Conservation (phyloP, 2,888 invertebrate genomes). For the Tetropium fuscum region DNA sequence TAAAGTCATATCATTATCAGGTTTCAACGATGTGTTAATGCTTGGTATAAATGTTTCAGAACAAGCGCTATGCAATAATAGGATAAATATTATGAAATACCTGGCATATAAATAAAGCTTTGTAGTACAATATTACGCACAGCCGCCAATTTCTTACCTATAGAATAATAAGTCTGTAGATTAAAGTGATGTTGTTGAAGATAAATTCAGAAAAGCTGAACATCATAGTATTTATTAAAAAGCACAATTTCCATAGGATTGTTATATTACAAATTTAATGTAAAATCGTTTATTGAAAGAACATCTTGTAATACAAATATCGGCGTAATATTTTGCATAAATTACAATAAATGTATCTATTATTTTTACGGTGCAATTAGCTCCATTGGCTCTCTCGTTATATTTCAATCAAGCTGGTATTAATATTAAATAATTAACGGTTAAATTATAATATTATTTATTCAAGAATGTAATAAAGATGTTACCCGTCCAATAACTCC, state of each 20-base stretch:
- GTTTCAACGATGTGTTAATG: conserved; percentile 41
- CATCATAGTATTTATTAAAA: too few relatives aligned
- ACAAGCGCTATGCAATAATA: conserved; percentile 36
- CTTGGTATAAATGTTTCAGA: conserved; percentile 33
- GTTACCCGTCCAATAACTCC: conserved; percentile 11
- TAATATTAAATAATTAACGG: conserved; percentile 10
- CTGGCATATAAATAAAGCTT: conserved; percentile 36
- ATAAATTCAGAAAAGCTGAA: too few relatives aligned
- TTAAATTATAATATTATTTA: conserved; percentile 12
- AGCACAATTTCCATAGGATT: too few relatives aligned
- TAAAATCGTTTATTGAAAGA: too few relatives aligned
- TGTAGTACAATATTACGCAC: conserved; percentile 34
- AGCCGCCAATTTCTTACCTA: conserved; percentile 39
- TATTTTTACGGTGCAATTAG: too few relatives aligned
- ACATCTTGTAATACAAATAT: too few relatives aligned
- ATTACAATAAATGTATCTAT: too few relatives aligned
- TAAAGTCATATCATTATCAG: conserved; percentile 34
- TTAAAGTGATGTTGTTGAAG: too few relatives aligned
- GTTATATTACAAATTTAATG: too few relatives aligned
- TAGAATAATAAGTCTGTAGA: too few relatives aligned
- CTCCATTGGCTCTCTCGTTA: too few relatives aligned
- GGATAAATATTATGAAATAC: conserved; percentile 37
- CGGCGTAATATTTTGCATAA: too few relatives aligned
- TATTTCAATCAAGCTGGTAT: conserved; percentile 10
- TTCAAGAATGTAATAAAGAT: conserved; percentile 20